Evolutionary conservation across 2,888 invertebrate genomes (phyloP).

Genomic region (Heliothis peltigera): DNA sequence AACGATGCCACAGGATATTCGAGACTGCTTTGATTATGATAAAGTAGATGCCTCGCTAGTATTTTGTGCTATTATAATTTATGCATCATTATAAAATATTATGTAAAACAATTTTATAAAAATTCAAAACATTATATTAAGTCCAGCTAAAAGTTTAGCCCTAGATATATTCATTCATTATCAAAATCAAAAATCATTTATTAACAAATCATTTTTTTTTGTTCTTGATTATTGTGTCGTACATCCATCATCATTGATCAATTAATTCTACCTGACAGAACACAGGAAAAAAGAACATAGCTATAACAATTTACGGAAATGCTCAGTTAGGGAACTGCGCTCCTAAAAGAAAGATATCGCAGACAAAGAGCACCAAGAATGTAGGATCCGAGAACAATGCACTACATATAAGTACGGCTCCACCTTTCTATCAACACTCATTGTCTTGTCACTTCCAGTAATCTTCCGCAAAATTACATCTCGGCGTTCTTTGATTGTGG

Average conservation of each 20-base stretch:
- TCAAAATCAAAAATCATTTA: too few relatives aligned
- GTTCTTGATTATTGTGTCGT: too few relatives aligned
- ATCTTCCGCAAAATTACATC: constrained; percentile 22
- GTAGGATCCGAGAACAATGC: constrained; percentile 23
- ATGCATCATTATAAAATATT: not conserved
- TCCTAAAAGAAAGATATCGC: constrained; percentile 5
- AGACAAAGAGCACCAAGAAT: constrained; percentile 15
- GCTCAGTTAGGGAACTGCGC: constrained; percentile 19
- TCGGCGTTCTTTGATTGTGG: constrained; percentile 2
- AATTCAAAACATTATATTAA: too few relatives aligned
- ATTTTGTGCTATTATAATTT: not conserved
- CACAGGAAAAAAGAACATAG: constrained; percentile 3
- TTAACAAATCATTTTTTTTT: too few relatives aligned
- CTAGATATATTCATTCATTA: too few relatives aligned
- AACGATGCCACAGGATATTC: constrained; percentile 22
- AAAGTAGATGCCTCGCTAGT: constrained; percentile 5
- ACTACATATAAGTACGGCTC: not conserved
- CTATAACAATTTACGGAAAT: constrained; percentile 2
- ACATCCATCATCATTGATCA: not conserved
- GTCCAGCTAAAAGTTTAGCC: too few relatives aligned
- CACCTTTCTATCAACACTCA: constrained; percentile 5
- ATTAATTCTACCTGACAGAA: too few relatives aligned
- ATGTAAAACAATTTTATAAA: too few relatives aligned
- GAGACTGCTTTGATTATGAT: constrained; percentile 30
- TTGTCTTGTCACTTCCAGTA: constrained; percentile 44